Base-by-base conservation (phyloP, 1,140 invertebrate species). In the Drosophila kohkoa region DNA sequence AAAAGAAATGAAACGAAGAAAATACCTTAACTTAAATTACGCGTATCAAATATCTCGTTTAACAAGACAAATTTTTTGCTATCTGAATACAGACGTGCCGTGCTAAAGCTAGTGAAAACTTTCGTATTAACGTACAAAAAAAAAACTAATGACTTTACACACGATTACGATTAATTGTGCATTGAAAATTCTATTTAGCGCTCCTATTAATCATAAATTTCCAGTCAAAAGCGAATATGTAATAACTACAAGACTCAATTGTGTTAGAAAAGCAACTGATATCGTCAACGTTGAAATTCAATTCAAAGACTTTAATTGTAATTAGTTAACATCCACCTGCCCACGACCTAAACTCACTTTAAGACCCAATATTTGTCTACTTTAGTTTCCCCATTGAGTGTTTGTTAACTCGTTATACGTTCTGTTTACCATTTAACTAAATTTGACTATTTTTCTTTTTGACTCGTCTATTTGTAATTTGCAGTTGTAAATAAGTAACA, bases 361-460 rank as follows among this genome's bases (percentile, higher is more conserved):
- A 80, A 83, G 77, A 81, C 81, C 30, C 30, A 57, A 45, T 54
- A n/a, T 69, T 71, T 72, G 2, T 58, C 20, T 67, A 62, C 43
- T 49, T 25, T 48, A 45, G 10, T 73, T 68, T 51, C 32, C 32
- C 38, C 55, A 79, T 80, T 85, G 43, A 70, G 71, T 76, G 48
- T 75, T 65, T 89, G 83, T 88, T 88, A 88, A 89, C 85, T 88
- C 68, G 83, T 88, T 88, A 75, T 88, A 88, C 64, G 85, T 77
- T 89, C 70, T 57, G 67, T 70, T 70, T 79, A 25, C 20, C 20
- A 80, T 67, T 70, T 83, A 55, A 82, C 54, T 70, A 79, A 46
- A 68, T 73, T 79, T 67, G 25, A 64, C 35, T 35, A 60, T 38
- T 75, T 77, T 71, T 72, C 46, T 43, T 55, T 73, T 77, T 71